phyloP scores from a whole-genome alignment of 2,888 invertebrate genomes.

The Spilarctia lutea region DNA sequence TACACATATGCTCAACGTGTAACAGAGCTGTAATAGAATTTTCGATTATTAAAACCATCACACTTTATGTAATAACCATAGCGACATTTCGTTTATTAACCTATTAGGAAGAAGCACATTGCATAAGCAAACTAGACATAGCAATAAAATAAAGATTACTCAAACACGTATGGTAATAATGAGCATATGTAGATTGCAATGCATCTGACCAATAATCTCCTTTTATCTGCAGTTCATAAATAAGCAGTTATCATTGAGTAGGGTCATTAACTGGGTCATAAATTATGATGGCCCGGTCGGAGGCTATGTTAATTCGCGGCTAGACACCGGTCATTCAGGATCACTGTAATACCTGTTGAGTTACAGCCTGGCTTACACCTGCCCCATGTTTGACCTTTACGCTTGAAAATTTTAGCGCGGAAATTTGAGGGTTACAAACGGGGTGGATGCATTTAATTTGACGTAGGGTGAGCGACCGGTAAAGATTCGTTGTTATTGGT shows the following conservation, averaged over 20 bases:
- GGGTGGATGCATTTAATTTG: slow-evolving; percentile 29
- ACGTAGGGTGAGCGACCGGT: slow-evolving; percentile 11
- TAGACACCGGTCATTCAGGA: slow-evolving; percentile 76
- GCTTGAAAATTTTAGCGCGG: slow-evolving; percentile 43
- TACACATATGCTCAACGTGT: too few species aligned
- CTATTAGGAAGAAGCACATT: not conserved
- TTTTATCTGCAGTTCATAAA: slow-evolving; percentile 50
- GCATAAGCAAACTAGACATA: not conserved
- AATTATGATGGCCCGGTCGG: slow-evolving; percentile 61
- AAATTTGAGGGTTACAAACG: slow-evolving; percentile 42
- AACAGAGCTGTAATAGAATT: too few species aligned
- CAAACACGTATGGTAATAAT: not conserved
- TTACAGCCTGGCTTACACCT: slow-evolving; percentile 74
- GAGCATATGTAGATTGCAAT: not conserved
- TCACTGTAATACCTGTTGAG: slow-evolving; percentile 84
- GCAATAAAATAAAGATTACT: not conserved
- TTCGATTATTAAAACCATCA: too few species aligned
- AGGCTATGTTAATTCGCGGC: slow-evolving; percentile 72
- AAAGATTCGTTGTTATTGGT: not conserved
- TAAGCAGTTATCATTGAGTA: slow-evolving; percentile 52
- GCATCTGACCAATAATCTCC: slow-evolving; percentile 25
- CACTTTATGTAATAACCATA: not conserved
- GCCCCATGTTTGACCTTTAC: slow-evolving; percentile 57
- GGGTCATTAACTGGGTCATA: slow-evolving; percentile 67
- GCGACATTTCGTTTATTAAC: not conserved